Percentiles rank a stretch among this genome's conserved stretches.
Evolutionary conservation across 2,888 invertebrate species (phyloP).

Genomic region (Lepidochrysops patricia): DNA sequence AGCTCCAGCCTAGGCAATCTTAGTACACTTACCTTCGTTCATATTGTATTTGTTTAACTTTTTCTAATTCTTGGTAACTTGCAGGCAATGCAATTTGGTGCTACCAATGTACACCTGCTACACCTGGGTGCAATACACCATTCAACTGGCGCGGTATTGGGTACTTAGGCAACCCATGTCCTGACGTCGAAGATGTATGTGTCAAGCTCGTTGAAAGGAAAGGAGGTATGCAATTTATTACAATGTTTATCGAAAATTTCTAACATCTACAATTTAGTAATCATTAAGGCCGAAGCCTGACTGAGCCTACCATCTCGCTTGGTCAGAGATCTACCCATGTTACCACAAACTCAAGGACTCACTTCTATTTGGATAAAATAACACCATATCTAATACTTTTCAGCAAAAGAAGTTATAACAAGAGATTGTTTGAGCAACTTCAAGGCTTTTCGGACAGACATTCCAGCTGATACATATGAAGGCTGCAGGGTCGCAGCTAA

Average conservation of each 20-base stretch:
- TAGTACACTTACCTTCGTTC: no score
- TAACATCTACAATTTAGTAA: no score
- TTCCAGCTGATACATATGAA: slow-evolving; percentile 93
- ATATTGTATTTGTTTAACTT: not conserved
- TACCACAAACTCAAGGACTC: no score
- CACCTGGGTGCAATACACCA: slow-evolving; percentile 88
- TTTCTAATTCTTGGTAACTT: slow-evolving; percentile 16
- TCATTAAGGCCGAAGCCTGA: no score
- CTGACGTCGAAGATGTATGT: slow-evolving; percentile 89
- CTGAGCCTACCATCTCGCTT: no score
- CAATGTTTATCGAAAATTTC: no score
- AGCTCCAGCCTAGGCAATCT: not conserved
- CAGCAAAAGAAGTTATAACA: slow-evolving; percentile 86
- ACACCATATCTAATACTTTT: slow-evolving; percentile 24
- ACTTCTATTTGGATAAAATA: no score
- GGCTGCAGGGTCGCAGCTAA: slow-evolving; percentile 88
- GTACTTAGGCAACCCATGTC: slow-evolving; percentile 86
- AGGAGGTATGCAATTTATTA: slow-evolving; percentile 82
- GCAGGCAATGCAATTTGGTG: slow-evolving; percentile 83
- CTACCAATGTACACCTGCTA: slow-evolving; percentile 91
- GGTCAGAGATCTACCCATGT: no score
- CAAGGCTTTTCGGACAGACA: slow-evolving; percentile 84
- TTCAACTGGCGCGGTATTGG: slow-evolving; percentile 87
- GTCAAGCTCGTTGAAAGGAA: slow-evolving; percentile 90
- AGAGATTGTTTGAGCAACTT: slow-evolving; percentile 89